Conservation (phyloP, 2,797 vertebrate genomes). For the Choloepus didactylus region DNA sequence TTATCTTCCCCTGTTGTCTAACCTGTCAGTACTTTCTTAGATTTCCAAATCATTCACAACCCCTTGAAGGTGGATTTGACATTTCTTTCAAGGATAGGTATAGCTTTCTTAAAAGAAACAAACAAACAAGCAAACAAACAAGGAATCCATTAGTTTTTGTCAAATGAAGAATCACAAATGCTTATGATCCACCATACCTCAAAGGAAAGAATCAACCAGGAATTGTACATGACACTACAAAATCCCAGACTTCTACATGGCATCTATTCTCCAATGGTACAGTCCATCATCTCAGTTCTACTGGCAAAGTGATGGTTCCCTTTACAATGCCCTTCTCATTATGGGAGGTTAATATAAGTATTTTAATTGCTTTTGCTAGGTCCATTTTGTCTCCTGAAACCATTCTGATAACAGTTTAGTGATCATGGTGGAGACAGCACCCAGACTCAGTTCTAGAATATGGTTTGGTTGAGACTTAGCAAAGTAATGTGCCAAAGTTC, state of each 20-base stretch:
- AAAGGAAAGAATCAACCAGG: not conserved
- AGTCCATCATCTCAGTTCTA: no score
- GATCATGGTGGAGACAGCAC: no score
- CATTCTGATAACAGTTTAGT: not conserved
- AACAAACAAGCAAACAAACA: not conserved
- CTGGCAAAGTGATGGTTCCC: not conserved
- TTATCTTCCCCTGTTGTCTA: not conserved
- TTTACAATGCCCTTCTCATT: not conserved
- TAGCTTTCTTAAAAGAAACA: slow-evolving; percentile 28
- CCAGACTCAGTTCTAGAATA: not conserved
- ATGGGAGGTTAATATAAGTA: not conserved
- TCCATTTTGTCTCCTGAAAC: not conserved
- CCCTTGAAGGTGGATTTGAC: not conserved
- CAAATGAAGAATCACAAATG: not conserved
- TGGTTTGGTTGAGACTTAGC: not conserved
- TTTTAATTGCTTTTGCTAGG: not conserved
- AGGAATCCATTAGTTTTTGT: not conserved
- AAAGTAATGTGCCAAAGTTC: not conserved
- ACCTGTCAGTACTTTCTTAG: not conserved
- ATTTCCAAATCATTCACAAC: not conserved
- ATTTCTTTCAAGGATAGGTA: not conserved
- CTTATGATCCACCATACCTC: not conserved
- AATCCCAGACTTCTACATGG: not conserved
- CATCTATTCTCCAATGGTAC: not conserved
- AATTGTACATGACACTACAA: not conserved